Percentiles rank a stretch among this genome's conserved stretches.
These are phyloP conservation scores for Eurystomus gularis DNA, from an alignment of 2,113 vertebrate genomes.

Conservation along the genomic window DNA sequence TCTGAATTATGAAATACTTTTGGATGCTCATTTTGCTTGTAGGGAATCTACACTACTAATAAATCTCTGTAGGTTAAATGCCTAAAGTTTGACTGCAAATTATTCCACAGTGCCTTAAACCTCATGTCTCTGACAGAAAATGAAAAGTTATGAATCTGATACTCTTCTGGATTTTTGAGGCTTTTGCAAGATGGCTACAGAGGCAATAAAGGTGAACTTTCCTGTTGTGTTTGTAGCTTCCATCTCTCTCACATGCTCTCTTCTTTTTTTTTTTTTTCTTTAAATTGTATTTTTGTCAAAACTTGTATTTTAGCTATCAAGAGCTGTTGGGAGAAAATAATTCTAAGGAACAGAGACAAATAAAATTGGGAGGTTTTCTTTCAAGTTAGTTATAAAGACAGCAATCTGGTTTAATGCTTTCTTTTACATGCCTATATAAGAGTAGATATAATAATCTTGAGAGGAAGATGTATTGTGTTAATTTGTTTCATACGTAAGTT, in stretches of 20 bases:
- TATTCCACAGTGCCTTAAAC: not conserved
- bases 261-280: not conserved
- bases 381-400: conserved; percentile 43
- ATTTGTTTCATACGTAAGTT: not conserved
- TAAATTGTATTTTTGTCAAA: conserved; percentile 11
- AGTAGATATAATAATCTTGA: not conserved
- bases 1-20: not conserved
- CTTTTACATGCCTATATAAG: not conserved
- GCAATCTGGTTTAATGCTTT: conserved; percentile 24
- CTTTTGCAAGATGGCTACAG: not conserved
- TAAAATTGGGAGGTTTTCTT: conserved; percentile 46
- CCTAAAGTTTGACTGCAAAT: not conserved
- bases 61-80: not conserved
- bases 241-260: not conserved
- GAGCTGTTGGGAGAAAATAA: conserved; percentile 54
- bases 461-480: not conserved
- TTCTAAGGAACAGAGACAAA: conserved; percentile 44
- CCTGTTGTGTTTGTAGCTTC: conserved; percentile 2
- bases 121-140: not conserved
- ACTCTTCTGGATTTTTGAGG: not conserved
- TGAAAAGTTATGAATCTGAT: not conserved
- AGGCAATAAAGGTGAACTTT: not conserved
- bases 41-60: not conserved
- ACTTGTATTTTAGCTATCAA: conserved; percentile 61
- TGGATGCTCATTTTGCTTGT: not conserved